phyloP scores from a whole-genome alignment of 2,797 vertebrate genomes.

The Dermochelys coriacea region DNA sequence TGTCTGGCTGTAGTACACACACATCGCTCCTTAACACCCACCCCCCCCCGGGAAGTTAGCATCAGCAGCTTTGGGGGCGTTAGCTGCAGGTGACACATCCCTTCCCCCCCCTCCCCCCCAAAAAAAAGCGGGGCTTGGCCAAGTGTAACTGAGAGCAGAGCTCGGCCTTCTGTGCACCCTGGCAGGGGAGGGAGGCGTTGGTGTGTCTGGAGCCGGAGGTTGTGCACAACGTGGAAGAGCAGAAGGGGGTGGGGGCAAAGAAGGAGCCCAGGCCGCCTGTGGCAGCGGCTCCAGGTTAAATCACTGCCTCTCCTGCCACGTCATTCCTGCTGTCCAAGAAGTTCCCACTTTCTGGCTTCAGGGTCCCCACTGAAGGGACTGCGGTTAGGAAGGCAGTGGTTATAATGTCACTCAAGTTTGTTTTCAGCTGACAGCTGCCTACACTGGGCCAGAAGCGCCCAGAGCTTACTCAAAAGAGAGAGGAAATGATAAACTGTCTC shows the following conservation, averaged over 20 bases:
- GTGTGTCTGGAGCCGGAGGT: background rate
- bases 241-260: constrained; percentile 42
- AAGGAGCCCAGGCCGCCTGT: background rate
- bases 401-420: background rate
- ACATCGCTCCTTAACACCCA: background rate
- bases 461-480: background rate
- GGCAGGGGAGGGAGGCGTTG: background rate
- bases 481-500: background rate
- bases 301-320: constrained; percentile 71
- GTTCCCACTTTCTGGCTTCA: background rate
- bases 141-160: background rate
- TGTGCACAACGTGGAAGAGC: constrained; percentile 35
- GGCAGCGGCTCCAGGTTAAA: constrained; percentile 51
- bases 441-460: background rate
- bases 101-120: no score
- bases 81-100: no score
- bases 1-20: background rate
- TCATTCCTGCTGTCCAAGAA: constrained; percentile 50
- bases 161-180: background rate
- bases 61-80: background rate
- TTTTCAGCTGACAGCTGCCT: background rate
- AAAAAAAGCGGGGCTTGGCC: background rate
- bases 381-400: background rate
- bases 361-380: background rate
- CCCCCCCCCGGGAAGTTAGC: no score